These are phyloP conservation scores for Sebastolobus altivelis DNA, from an alignment of 2,797 vertebrate species.

Conservation along the genomic window DNA sequence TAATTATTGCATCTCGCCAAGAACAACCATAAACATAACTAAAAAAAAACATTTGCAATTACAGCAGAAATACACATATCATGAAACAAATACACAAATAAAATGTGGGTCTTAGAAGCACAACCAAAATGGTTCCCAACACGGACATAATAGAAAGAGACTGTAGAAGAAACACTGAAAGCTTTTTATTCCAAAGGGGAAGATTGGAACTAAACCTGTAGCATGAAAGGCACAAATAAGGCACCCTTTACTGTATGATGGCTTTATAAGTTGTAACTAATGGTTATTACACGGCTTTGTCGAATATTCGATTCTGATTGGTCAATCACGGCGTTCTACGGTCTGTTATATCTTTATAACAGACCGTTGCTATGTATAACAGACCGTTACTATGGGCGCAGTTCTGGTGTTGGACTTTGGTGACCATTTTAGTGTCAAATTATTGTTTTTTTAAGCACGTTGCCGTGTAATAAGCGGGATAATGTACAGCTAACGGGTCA, in stretches of 20 bases:
- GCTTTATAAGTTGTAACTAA: background rate
- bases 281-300: background rate
- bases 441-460: too few species aligned
- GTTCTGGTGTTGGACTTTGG: too few species aligned
- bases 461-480: too few species aligned
- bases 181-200: background rate
- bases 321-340: too few species aligned
- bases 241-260: background rate
- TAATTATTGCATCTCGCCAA: conserved; percentile 15
- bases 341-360: too few species aligned
- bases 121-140: background rate
- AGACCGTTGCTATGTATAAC: too few species aligned
- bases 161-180: background rate
- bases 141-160: background rate
- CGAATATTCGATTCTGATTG: too few species aligned
- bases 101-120: background rate
- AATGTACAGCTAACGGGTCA: too few species aligned
- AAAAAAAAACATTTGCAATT: conserved; percentile 5
- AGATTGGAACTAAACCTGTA: background rate
- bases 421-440: background rate
- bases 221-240: background rate
- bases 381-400: too few species aligned
- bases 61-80: conserved; percentile 13
- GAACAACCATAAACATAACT: conserved; percentile 9
- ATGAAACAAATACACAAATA: conserved; percentile 21